Conservation (phyloP, 2,113 vertebrate genomes). For the Mobula birostris region DNA sequence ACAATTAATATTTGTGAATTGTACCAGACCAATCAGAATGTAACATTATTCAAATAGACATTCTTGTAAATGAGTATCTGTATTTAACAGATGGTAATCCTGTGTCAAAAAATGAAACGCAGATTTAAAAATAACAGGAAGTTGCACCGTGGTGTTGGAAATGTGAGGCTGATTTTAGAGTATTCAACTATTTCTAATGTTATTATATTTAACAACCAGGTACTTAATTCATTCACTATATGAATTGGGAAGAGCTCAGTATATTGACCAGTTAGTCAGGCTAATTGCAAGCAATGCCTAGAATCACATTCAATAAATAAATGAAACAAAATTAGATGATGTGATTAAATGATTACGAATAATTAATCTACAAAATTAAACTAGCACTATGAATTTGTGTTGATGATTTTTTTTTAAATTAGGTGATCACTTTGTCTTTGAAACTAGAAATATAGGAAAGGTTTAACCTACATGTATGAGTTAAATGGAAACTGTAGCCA, state of each 20-base stretch:
- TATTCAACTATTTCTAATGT: background rate
- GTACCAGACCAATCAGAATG: background rate
- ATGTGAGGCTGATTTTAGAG: background rate
- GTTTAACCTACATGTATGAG: background rate
- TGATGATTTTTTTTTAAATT: background rate
- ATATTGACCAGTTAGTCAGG: background rate
- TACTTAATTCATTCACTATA: background rate
- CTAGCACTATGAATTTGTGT: background rate
- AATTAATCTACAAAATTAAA: background rate
- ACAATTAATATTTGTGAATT: background rate
- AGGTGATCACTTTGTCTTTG: background rate
- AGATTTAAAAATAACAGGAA: background rate
- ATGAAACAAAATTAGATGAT: background rate
- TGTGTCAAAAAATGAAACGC: constrained; percentile 17
- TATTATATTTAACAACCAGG: constrained; percentile 10
- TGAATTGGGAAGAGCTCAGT: constrained; percentile 4
- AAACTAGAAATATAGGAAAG: background rate
- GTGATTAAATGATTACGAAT: background rate
- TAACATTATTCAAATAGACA: background rate
- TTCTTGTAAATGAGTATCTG: background rate
- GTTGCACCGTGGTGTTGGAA: background rate
- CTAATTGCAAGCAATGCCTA: background rate
- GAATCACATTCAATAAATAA: background rate
- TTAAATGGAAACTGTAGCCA: constrained; percentile 5
- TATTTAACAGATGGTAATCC: background rate